A percentile compares a stretch with the other conserved stretches of the same genome.
Conservation (phyloP, 2,797 vertebrate species). For the Phrynocephalus forsythii region DNA sequence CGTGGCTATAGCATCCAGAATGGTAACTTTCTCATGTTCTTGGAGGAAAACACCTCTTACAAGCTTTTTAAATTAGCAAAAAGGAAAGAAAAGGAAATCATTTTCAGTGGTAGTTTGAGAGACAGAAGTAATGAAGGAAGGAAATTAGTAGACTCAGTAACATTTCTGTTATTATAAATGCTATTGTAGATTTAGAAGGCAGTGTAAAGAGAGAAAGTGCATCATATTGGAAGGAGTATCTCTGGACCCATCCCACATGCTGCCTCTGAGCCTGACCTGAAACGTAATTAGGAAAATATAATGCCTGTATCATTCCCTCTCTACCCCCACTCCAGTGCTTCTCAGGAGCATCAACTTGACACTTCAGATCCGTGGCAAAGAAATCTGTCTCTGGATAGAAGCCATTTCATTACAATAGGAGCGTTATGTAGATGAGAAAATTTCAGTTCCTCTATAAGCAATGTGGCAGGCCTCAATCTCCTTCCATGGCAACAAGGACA, state of each 20-base stretch:
- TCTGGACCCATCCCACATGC: background rate
- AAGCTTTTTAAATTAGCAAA: background rate
- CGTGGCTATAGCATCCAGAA: too few relatives aligned
- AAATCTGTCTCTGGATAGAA: constrained; percentile 37
- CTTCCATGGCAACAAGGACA: constrained; percentile 42
- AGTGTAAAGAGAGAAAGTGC: background rate
- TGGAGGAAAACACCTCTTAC: background rate
- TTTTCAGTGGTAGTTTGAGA: too few relatives aligned
- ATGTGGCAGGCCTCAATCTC: constrained; percentile 25
- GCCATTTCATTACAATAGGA: constrained; percentile 27
- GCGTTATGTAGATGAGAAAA: constrained; percentile 7
- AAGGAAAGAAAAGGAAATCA: background rate
- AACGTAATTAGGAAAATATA: constrained; percentile 9
- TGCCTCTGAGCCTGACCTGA: background rate
- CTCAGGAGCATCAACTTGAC: constrained; percentile 31
- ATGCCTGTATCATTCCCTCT: constrained; percentile 47
- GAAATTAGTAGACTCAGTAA: background rate
- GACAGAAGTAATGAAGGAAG: background rate
- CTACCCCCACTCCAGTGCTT: background rate
- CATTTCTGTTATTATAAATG: background rate
- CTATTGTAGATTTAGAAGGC: background rate
- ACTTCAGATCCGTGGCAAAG: constrained; percentile 42
- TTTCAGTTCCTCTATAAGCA: constrained; percentile 29
- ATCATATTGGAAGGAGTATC: background rate
- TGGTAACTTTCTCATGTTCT: too few relatives aligned